phyloP scores from a whole-genome alignment of 2,888 invertebrate species.

The Villa cingulata region DNA sequence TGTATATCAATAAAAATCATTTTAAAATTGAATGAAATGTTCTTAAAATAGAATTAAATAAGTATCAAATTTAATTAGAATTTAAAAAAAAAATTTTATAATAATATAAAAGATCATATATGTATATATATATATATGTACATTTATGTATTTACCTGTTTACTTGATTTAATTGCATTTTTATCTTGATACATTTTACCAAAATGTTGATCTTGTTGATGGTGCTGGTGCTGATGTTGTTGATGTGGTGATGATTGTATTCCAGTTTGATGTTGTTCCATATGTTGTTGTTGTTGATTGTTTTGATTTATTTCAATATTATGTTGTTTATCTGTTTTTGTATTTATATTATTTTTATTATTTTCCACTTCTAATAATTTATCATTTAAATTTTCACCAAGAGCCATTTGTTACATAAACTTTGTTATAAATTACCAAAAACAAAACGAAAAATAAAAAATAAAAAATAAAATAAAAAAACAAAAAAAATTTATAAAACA shows the following conservation, averaged over 20 bases:
- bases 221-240: background rate
- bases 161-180: background rate
- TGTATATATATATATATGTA: too few relatives aligned
- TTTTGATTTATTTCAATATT: background rate
- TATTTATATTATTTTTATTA: background rate
- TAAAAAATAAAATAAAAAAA: background rate
- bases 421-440: too few relatives aligned
- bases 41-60: too few relatives aligned
- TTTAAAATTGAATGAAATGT: too few relatives aligned
- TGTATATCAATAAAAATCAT: too few relatives aligned
- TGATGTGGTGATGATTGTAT: background rate
- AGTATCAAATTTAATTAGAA: too few relatives aligned
- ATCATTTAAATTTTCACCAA: background rate
- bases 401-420: background rate
- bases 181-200: background rate
- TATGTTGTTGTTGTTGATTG: background rate
- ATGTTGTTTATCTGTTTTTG: too few relatives aligned
- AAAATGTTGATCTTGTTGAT: background rate
- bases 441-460: too few relatives aligned
- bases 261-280: background rate
- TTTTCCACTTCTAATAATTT: background rate
- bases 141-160: background rate
- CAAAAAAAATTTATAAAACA: background rate
- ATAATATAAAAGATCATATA: too few relatives aligned
- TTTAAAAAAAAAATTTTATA: too few relatives aligned